Conservation (phyloP, 2,797 vertebrate species). For the Ctenopoma kingsleyae region DNA sequence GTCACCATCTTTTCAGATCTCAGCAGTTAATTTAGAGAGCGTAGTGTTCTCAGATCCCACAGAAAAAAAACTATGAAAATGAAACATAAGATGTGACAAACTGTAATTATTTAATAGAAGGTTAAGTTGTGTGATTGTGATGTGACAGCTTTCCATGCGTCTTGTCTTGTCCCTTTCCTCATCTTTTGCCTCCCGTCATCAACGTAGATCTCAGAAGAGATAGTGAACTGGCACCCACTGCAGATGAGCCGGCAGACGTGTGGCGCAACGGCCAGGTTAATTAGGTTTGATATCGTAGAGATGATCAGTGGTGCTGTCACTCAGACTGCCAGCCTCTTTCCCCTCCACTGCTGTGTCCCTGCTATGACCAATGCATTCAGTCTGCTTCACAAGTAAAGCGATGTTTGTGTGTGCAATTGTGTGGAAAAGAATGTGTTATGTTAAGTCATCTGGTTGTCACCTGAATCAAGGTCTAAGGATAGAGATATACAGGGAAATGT, state of each 20-base stretch:
- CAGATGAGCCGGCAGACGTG: conserved; percentile 60
- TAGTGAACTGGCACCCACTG: conserved; percentile 49
- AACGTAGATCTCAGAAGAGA: conserved; percentile 62
- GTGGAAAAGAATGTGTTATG: conserved; percentile 33
- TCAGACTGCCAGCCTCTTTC: conserved; percentile 54
- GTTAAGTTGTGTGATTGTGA: conserved; percentile 24
- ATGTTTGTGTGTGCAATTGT: conserved; percentile 36
- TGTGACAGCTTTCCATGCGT: conserved; percentile 49
- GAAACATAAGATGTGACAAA: conserved; percentile 3
- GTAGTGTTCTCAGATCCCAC: not conserved
- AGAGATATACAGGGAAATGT: not conserved
- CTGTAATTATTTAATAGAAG: conserved; percentile 30
- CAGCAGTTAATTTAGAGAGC: not conserved
- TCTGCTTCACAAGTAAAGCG: conserved; percentile 44
- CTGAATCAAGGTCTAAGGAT: not conserved
- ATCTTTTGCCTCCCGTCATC: conserved; percentile 36
- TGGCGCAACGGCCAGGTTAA: conserved; percentile 76
- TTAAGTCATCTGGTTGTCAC: not conserved
- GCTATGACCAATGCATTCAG: conserved; percentile 30
- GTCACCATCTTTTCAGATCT: not conserved
- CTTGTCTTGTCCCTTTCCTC: conserved; percentile 30
- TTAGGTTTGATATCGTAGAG: conserved; percentile 83
- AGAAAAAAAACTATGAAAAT: conserved; percentile 3
- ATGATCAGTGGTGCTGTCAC: conserved; percentile 80
- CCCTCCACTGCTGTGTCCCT: conserved; percentile 15